Evolutionary conservation across 2,888 invertebrate species (phyloP), one percentile per base, ranked within the genome.

Genomic region (Thyatira batis): DNA sequence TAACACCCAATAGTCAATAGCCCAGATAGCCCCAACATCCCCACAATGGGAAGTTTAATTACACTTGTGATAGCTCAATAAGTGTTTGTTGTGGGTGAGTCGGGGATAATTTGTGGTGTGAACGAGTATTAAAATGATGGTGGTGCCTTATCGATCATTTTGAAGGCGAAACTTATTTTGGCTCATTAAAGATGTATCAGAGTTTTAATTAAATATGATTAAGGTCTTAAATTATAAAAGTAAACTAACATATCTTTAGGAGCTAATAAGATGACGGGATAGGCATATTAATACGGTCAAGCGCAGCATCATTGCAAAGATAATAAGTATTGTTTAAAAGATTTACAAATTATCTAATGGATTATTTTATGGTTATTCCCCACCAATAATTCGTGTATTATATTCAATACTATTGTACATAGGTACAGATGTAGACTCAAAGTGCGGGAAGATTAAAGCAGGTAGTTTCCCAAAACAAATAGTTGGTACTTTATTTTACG

Each of bases 1-100:
- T 87, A 87, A 77, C 86, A 81, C 80, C 71, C 82, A 71, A 84
- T 84, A 80, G 74, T 73, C 76, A 73, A 79, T 71, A 71, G 68
- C 60, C 61, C 59, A 50, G 56, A 72, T 66, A 57, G 59, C 58
- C 66, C 60, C 52, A 51, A 56, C 55, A 65, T 72, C 77, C 71
- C 76, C 71, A 46, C 52, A 46, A 54, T 57, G 54, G 57, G 56
- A 57, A 64, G 53, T 63, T 60, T 74, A 80, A 81, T 80, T 78
- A 71, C 60, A 50, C 49, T 52, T 65, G 56, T 76, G 81, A 81
- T 80, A 76, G 62, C 77, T 81, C 72, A 78, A 80, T 78, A 46
- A 27, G 27, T 48, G 28, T 48, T 48, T 39, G 60, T 67, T 66
- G 54, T 54, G 60, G 39, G 39, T 39, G 39, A 39, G 49, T 45